Percentiles rank a stretch among this genome's conserved stretches.
These are phyloP conservation scores for Lasiurus cinereus DNA, from an alignment of 2,113 vertebrate species.

Conservation along the genomic window DNA sequence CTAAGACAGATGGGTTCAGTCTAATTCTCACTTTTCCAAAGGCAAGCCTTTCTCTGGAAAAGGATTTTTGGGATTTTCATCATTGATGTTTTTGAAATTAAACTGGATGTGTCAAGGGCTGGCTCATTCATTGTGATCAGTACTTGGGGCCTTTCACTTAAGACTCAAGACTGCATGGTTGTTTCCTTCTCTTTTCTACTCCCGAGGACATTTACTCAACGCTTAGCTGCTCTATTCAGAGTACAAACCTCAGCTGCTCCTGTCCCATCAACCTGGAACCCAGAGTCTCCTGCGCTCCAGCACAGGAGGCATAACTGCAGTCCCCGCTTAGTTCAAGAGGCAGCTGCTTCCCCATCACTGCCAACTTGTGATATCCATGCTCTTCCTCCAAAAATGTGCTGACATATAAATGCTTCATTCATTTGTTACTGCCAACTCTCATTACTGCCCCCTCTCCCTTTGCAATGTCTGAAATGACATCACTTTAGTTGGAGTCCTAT, in stretches of 20 bases:
- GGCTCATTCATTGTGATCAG: neutral
- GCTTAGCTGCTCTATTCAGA: neutral
- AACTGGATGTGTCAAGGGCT: neutral
- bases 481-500: neutral
- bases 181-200: constrained; percentile 18
- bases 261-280: neutral
- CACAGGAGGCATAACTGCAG: neutral
- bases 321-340: neutral
- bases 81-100: constrained; percentile 30
- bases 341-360: neutral
- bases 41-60: neutral
- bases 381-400: neutral
- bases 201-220: neutral
- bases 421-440: neutral
- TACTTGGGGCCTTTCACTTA: neutral
- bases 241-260: neutral
- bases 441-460: neutral
- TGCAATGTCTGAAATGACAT: neutral
- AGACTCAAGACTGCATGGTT: neutral
- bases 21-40: neutral
- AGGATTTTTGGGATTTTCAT: constrained; percentile 10
- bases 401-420: neutral
- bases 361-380: too few species aligned
- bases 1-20: neutral
- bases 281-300: neutral